Percentiles rank a stretch among this genome's conserved stretches.
Conservation (phyloP, 2,888 invertebrate species). For the Drosophila limbata region DNA sequence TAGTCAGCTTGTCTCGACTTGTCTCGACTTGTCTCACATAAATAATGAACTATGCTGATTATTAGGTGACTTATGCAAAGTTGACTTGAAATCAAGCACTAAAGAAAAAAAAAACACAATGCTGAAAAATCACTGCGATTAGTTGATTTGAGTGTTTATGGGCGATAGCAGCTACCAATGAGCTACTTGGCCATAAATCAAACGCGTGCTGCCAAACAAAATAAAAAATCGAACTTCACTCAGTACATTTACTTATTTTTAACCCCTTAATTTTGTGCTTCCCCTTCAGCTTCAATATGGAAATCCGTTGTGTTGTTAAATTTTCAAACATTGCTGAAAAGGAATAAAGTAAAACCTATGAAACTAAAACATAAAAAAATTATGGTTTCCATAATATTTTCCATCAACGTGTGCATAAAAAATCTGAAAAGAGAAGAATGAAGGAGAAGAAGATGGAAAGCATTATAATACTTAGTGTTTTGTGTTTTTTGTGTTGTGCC, state of each 20-base stretch:
- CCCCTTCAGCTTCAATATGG: neutral
- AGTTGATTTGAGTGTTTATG: slow-evolving; percentile 63
- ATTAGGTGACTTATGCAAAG: slow-evolving; percentile 76
- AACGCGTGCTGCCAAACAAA: slow-evolving; percentile 50
- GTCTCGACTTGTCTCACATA: slow-evolving; percentile 48
- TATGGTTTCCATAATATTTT: too few relatives aligned
- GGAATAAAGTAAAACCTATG: slow-evolving; percentile 7
- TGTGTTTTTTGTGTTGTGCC: slow-evolving; percentile 20
- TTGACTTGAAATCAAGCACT: slow-evolving; percentile 2
- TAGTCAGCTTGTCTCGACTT: slow-evolving; percentile 14
- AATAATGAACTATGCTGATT: slow-evolving; percentile 76
- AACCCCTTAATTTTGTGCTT: neutral
- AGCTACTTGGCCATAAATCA: slow-evolving; percentile 61
- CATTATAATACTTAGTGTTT: slow-evolving; percentile 57
- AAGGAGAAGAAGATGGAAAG: slow-evolving; percentile 26
- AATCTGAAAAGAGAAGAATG: neutral
- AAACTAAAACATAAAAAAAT: too few relatives aligned
- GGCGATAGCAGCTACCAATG: slow-evolving; percentile 43
- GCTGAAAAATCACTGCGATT: slow-evolving; percentile 70
- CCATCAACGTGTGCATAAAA: too few relatives aligned
- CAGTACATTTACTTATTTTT: slow-evolving; percentile 11
- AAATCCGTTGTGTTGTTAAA: too few relatives aligned
- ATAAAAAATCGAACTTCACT: slow-evolving; percentile 12
- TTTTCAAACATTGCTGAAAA: too few relatives aligned
- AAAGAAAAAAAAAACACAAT: neutral